phyloP scores from a whole-genome alignment of 2,113 vertebrate genomes.

The Xyrauchen texanus region DNA sequence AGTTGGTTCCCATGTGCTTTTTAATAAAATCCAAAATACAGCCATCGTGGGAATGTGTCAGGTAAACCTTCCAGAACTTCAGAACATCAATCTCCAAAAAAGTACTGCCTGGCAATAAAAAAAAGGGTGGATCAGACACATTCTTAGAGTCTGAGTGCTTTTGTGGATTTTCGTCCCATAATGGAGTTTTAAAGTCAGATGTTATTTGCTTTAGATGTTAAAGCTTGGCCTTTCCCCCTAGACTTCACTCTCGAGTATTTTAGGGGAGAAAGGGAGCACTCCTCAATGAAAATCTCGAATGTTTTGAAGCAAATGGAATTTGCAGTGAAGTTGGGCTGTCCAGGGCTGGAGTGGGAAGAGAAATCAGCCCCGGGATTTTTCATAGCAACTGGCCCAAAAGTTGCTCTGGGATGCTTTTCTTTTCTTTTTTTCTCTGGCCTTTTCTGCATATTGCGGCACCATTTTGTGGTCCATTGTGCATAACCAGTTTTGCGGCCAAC shows the following conservation, averaged over 20 bases:
- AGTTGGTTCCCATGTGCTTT: conserved; percentile 40
- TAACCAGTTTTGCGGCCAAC: too few relatives aligned
- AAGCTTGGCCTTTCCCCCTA: conserved; percentile 48
- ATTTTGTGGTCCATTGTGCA: too few relatives aligned
- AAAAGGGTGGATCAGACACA: conserved; percentile 67
- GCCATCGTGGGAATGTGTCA: conserved; percentile 60
- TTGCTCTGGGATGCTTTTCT: too few relatives aligned
- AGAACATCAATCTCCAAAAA: conserved; percentile 56
- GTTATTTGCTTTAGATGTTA: conserved; percentile 60
- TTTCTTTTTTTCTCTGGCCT: too few relatives aligned
- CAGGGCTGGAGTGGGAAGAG: too few relatives aligned
- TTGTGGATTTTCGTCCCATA: conserved; percentile 65
- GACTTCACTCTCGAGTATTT: conserved; percentile 53
- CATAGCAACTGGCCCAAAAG: too few relatives aligned
- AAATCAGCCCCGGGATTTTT: too few relatives aligned
- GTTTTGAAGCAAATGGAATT: conserved; percentile 61
- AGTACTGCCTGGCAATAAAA: conserved; percentile 61
- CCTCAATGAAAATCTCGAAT: conserved; percentile 51
- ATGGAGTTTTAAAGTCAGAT: conserved; percentile 60
- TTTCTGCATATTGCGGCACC: too few relatives aligned
- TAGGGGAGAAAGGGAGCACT: conserved; percentile 47
- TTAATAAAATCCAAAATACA: conserved; percentile 59
- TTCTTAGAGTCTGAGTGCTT: conserved; percentile 65
- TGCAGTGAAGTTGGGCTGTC: conserved; percentile 56
- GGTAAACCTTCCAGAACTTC: conserved; percentile 62